Evolutionary conservation across 37 sponge, comb jelly and placozoan species (phyloP).

Genomic region (Ephydatia muelleri): DNA sequence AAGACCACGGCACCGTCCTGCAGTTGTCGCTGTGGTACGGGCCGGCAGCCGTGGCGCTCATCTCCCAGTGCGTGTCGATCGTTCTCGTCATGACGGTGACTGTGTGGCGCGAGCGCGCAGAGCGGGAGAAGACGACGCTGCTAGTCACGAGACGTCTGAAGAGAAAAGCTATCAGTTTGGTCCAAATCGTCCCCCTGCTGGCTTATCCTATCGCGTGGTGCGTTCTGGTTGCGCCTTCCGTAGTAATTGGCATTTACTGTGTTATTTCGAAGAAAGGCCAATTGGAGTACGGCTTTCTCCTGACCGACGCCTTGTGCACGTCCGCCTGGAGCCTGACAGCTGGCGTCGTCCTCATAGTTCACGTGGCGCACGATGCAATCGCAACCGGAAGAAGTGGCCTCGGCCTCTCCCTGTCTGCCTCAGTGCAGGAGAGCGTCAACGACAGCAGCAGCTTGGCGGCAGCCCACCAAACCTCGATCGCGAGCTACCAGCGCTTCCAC

Average conservation of each 20-base stretch:
- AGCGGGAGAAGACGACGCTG: background rate
- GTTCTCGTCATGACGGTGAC: background rate
- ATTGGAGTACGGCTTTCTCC: background rate
- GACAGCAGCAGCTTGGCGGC: too few relatives aligned
- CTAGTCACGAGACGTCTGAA: background rate
- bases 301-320: background rate
- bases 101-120: background rate
- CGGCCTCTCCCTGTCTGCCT: too few relatives aligned
- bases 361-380: background rate
- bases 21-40: background rate
- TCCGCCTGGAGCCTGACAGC: background rate
- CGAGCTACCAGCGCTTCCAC: too few relatives aligned
- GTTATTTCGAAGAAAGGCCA: background rate
- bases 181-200: background rate
- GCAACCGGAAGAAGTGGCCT: too few relatives aligned
- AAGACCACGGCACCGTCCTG: background rate
- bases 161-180: background rate
- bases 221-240: background rate
- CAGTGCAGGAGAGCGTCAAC: too few relatives aligned
- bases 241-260: background rate
- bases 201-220: background rate
- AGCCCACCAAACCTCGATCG: too few relatives aligned
- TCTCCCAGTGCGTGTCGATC: background rate
- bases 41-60: background rate
- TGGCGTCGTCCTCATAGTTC: background rate